phyloP scores from a whole-genome alignment of 2,888 invertebrate species.

The Dynastes maya region DNA sequence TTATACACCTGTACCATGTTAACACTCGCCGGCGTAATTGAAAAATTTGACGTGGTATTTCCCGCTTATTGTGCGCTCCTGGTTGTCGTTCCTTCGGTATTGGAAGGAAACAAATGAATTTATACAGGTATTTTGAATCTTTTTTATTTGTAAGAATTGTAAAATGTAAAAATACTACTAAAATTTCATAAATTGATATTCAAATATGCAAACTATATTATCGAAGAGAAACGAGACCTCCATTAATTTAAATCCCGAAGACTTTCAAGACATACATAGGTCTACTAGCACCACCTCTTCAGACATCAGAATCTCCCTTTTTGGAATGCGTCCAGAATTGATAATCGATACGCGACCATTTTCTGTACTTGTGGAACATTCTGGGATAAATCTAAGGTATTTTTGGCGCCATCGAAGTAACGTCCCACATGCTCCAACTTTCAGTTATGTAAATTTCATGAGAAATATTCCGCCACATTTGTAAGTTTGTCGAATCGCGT shows the following conservation, averaged over 20 bases:
- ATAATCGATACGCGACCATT: slow-evolving; percentile 22
- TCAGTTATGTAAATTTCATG: slow-evolving; percentile 28
- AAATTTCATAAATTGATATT: no score
- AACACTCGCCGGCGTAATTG: no score
- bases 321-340: slow-evolving; percentile 28
- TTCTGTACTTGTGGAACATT: not conserved
- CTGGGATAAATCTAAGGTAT: slow-evolving; percentile 32
- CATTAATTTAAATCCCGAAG: not conserved
- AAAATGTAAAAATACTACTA: no score
- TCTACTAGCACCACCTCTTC: not conserved
- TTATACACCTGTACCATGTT: no score
- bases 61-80: no score
- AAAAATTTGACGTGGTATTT: no score
- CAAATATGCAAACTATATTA: no score
- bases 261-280: not conserved
- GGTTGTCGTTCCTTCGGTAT: no score
- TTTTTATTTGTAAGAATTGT: no score
- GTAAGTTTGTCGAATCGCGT: not conserved
- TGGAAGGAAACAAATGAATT: no score
- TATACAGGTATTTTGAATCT: no score
- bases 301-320: not conserved
- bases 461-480: slow-evolving; percentile 7
- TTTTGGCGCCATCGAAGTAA: slow-evolving; percentile 10
- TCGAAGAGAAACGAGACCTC: not conserved
- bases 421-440: slow-evolving; percentile 11